Evolutionary conservation across 2,888 invertebrate genomes (phyloP).

Genomic region (Plebejus argus): DNA sequence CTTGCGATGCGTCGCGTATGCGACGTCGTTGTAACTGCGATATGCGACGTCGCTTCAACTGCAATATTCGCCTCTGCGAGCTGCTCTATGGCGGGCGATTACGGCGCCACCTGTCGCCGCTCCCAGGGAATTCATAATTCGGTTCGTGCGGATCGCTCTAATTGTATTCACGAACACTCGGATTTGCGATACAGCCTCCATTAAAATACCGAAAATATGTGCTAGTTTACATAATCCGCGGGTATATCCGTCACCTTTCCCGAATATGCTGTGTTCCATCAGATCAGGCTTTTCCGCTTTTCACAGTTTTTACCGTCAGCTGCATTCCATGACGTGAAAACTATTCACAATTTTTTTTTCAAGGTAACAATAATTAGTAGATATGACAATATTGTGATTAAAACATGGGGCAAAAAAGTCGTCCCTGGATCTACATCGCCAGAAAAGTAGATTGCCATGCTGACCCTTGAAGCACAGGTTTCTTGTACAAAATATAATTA

Average conservation of each 20-base stretch:
- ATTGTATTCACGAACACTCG: constrained; percentile 72
- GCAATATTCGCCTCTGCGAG: constrained; percentile 37
- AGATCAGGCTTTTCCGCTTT: background rate
- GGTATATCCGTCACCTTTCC: background rate
- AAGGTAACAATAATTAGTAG: no score
- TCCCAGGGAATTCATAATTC: constrained; percentile 77
- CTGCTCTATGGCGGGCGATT: constrained; percentile 60
- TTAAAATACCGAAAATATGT: constrained; percentile 19
- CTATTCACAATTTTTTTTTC: no score
- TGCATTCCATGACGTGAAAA: background rate
- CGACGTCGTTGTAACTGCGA: no score
- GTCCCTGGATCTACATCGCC: no score
- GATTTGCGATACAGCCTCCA: constrained; percentile 54
- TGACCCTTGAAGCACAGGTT: no score
- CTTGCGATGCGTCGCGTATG: no score
- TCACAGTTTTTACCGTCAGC: background rate
- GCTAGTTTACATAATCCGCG: constrained; percentile 20
- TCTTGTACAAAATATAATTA: no score
- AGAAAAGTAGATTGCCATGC: no score
- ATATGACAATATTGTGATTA: no score
- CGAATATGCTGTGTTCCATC: background rate
- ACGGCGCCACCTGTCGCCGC: constrained; percentile 73
- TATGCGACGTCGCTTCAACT: constrained; percentile 50
- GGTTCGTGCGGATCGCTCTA: constrained; percentile 69
- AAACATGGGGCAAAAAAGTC: no score